phyloP scores from a whole-genome alignment of 2,797 vertebrate species.

The Harpagifer antarcticus region DNA sequence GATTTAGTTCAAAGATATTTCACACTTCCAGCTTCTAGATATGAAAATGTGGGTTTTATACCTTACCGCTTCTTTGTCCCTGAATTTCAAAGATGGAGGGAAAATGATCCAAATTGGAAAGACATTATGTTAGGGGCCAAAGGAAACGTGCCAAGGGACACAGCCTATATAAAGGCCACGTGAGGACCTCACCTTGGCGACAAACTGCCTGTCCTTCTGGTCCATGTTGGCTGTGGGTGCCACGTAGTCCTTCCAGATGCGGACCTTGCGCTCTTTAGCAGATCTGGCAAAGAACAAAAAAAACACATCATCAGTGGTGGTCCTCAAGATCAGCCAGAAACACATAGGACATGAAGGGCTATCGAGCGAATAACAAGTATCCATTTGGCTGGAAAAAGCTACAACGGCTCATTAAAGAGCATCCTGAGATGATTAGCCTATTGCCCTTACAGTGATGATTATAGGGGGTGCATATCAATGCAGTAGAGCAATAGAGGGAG shows the following conservation, averaged over 20 bases:
- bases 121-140: conserved; percentile 7
- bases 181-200: conserved; percentile 91
- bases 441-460: conserved; percentile 11
- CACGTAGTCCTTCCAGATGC: conserved; percentile 99
- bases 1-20: no score
- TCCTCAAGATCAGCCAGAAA: conserved; percentile 19
- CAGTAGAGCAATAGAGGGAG: background rate
- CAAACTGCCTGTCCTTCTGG: conserved; percentile 96
- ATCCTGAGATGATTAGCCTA: conserved; percentile 16
- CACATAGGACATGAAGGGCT: conserved; percentile 12
- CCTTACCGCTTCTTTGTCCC: conserved; percentile 8
- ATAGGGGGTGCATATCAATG: conserved; percentile 12
- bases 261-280: conserved; percentile 94
- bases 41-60: conserved; percentile 9
- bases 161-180: conserved; percentile 29
- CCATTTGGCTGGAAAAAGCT: conserved; percentile 27
- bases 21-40: no score
- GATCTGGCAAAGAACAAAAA: conserved; percentile 80
- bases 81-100: conserved; percentile 5
- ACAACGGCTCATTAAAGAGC: conserved; percentile 34
- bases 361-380: conserved; percentile 27
- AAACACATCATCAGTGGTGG: conserved; percentile 14
- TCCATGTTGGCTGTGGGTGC: conserved; percentile 97
- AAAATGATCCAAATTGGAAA: conserved; percentile 18
- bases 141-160: background rate